phyloP scores from a whole-genome alignment of 1,140 invertebrate genomes.

The Bombus sibiricus region DNA sequence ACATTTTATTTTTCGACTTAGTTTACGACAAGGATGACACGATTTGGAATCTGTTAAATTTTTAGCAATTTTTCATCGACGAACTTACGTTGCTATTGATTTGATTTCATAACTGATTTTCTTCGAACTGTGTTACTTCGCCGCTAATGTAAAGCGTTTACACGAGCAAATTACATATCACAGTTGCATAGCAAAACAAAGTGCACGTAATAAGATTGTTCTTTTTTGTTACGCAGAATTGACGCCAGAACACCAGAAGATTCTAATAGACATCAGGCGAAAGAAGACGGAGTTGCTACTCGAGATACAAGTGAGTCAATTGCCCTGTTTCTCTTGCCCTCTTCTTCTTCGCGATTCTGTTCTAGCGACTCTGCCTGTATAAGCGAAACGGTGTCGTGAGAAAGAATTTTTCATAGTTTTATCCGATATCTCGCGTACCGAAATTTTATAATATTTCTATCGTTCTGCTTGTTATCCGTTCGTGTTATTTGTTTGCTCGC shows the following conservation, averaged over 20 bases:
- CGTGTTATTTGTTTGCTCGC: neutral
- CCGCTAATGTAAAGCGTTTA: too few relatives aligned
- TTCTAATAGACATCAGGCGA: conserved; percentile 93
- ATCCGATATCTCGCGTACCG: neutral
- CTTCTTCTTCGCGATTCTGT: conserved; percentile 2
- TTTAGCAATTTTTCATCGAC: neutral
- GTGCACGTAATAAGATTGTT: neutral
- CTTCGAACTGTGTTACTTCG: too few relatives aligned
- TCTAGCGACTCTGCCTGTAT: neutral
- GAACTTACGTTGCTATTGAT: neutral
- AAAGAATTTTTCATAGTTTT: neutral
- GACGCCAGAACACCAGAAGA: conserved; percentile 94
- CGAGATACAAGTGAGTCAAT: conserved; percentile 93
- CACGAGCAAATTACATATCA: too few relatives aligned
- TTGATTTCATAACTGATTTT: neutral
- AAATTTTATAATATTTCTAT: neutral
- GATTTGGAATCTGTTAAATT: neutral
- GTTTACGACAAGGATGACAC: neutral
- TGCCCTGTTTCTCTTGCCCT: neutral
- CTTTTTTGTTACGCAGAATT: conserved; percentile 88
- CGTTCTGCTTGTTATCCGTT: neutral
- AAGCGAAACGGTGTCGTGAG: neutral
- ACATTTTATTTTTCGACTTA: neutral
- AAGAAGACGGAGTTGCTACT: conserved; percentile 94
- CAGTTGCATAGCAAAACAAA: neutral